phyloP scores from a whole-genome alignment of 2,113 vertebrate genomes.

The Empidonax alnorum region DNA sequence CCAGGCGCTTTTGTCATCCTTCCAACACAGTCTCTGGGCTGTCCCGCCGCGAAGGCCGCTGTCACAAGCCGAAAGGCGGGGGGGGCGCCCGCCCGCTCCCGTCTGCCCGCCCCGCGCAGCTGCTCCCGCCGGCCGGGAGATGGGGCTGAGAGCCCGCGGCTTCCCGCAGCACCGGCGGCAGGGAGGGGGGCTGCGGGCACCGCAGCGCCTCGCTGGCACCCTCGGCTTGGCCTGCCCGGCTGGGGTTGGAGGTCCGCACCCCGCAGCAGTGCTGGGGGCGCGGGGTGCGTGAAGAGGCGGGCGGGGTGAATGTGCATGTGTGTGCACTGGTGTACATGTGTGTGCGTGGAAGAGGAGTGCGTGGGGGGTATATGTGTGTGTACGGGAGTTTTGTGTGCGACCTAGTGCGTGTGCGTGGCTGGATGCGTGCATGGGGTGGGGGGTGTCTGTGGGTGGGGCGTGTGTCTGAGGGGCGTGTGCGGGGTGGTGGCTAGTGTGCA shows the following conservation, averaged over 20 bases:
- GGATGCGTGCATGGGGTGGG: background rate
- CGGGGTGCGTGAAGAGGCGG: background rate
- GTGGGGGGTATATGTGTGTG: no score
- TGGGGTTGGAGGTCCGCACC: background rate
- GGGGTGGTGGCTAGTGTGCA: background rate
- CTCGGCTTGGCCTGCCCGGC: background rate
- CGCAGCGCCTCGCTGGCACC: background rate
- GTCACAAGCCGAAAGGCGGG: background rate
- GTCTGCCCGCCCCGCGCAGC: background rate
- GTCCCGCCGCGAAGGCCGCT: background rate
- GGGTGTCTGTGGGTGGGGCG: background rate
- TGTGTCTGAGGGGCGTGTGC: background rate
- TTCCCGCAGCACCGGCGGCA: background rate
- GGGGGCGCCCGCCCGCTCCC: background rate
- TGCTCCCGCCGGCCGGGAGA: slow-evolving; percentile 45
- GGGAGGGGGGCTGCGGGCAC: no score
- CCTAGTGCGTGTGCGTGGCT: background rate
- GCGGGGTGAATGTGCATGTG: no score
- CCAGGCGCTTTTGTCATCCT: background rate
- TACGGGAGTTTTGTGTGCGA: background rate
- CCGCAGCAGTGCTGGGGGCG: background rate
- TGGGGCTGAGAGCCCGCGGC: slow-evolving; percentile 43
- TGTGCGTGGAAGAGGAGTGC: background rate
- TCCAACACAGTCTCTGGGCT: background rate
- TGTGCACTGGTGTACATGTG: background rate